A percentile compares a stretch with the other conserved stretches of the same genome.
Evolutionary conservation across 1,140 invertebrate genomes (phyloP).

Genomic region (Anastatus disparis): DNA sequence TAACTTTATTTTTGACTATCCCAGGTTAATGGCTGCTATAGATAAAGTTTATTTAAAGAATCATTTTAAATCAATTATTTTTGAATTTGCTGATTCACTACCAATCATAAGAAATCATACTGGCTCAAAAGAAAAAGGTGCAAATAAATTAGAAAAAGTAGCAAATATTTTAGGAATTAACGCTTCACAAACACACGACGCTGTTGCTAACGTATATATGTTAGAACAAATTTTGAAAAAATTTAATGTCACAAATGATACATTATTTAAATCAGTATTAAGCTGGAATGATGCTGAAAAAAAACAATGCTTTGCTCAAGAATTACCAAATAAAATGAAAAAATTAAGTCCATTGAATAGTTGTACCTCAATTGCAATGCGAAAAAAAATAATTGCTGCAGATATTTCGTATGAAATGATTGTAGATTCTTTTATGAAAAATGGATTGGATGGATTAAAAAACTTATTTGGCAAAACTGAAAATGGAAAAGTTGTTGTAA

Average conservation of each 20-base stretch:
- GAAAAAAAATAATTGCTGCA: conserved; percentile 27
- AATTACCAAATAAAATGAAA: not conserved
- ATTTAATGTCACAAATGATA: no score
- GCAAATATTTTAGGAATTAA: no score
- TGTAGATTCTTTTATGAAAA: conserved; percentile 22
- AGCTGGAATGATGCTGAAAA: conserved; percentile 1
- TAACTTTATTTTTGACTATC: conserved; percentile 24
- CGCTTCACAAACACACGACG: no score
- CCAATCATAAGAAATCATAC: conserved; percentile 9
- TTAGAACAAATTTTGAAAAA: no score
- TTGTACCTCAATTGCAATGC: conserved; percentile 9
- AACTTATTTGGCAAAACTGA: not conserved
- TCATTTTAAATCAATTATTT: conserved; percentile 1
- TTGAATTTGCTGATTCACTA: conserved; percentile 1
- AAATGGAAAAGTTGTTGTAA: not conserved
- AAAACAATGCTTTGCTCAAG: conserved; percentile 10
- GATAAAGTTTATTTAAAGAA: conserved; percentile 10
- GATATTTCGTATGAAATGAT: conserved; percentile 24
- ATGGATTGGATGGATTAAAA: conserved; percentile 8
- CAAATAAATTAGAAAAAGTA: not conserved
- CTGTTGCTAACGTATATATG: no score
- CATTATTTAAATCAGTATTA: no score
- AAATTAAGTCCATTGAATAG: conserved; percentile 1
- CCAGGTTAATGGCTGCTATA: conserved; percentile 20
- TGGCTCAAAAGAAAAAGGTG: not conserved